These are phyloP conservation scores for Ditylenchus dipsaci DNA, from an alignment of 1,140 invertebrate genomes.

Conservation along the genomic window DNA sequence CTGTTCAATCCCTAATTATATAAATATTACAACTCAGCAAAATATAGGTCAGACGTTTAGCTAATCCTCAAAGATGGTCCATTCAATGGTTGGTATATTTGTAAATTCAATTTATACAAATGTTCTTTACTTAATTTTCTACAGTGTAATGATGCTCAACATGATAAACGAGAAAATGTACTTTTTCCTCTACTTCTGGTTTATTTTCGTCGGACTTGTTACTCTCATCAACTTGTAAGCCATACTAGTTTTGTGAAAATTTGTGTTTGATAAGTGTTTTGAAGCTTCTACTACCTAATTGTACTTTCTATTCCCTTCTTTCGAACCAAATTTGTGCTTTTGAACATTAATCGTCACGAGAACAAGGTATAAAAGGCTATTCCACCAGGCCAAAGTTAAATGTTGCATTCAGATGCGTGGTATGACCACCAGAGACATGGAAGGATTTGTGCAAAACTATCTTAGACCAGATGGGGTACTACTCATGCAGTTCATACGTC, in stretches of 20 bases:
- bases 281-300: constrained; percentile 45
- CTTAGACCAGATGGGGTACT: constrained; percentile 42
- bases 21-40: constrained; percentile 20
- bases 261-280: too few species aligned
- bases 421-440: constrained; percentile 23
- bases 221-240: constrained; percentile 43
- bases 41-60: constrained; percentile 32
- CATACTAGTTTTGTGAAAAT: too few species aligned
- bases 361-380: constrained; percentile 21
- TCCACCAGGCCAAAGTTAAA: not conserved
- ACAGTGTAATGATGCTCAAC: constrained; percentile 54
- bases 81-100: constrained; percentile 37
- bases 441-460: constrained; percentile 33
- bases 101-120: not conserved
- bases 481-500: constrained; percentile 47
- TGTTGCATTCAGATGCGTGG: constrained; percentile 23
- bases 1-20: not conserved
- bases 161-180: constrained; percentile 57
- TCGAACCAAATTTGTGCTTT: constrained; percentile 31
- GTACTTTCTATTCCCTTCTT: constrained; percentile 31
- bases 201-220: constrained; percentile 42
- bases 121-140: not conserved
- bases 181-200: constrained; percentile 55
- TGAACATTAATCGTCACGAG: constrained; percentile 35
- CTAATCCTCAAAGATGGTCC: constrained; percentile 45